A percentile compares a stretch with the other conserved stretches of the same genome.
Conservation (phyloP, 2,113 vertebrate genomes). For the Paramisgurnus dabryanus region DNA sequence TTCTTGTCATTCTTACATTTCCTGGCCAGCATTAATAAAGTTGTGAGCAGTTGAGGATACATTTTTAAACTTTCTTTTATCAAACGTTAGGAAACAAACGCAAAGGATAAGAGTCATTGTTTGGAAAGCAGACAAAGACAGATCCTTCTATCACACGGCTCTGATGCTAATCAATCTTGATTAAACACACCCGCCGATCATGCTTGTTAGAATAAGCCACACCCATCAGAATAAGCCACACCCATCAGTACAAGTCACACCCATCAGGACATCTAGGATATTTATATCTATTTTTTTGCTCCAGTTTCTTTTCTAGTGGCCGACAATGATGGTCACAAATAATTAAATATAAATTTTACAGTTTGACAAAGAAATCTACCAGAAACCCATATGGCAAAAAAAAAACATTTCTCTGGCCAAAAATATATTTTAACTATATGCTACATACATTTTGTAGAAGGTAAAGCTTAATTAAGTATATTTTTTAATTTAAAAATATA, state of each 20-base stretch:
- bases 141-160: background rate
- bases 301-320: too few species aligned
- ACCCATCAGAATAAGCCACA: background rate
- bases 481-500: too few species aligned
- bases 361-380: too few species aligned
- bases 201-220: slow-evolving; percentile 18
- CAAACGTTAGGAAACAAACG: slow-evolving; percentile 20
- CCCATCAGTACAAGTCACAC: too few species aligned
- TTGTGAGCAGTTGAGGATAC: slow-evolving; percentile 62
- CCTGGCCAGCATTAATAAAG: slow-evolving; percentile 64
- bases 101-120: background rate
- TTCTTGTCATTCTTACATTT: slow-evolving; percentile 69
- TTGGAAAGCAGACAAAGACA: background rate
- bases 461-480: too few species aligned
- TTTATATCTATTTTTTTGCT: too few species aligned
- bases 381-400: too few species aligned
- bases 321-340: too few species aligned
- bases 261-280: background rate
- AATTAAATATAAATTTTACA: too few species aligned
- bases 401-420: too few species aligned
- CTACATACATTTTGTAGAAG: too few species aligned
- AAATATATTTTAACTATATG: too few species aligned
- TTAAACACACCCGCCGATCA: slow-evolving; percentile 17
- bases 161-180: slow-evolving; percentile 31
- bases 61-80: slow-evolving; percentile 51